Evolutionary conservation across 2,888 invertebrate species (phyloP).

Genomic region (Paralinhomoeus sp.): DNA sequence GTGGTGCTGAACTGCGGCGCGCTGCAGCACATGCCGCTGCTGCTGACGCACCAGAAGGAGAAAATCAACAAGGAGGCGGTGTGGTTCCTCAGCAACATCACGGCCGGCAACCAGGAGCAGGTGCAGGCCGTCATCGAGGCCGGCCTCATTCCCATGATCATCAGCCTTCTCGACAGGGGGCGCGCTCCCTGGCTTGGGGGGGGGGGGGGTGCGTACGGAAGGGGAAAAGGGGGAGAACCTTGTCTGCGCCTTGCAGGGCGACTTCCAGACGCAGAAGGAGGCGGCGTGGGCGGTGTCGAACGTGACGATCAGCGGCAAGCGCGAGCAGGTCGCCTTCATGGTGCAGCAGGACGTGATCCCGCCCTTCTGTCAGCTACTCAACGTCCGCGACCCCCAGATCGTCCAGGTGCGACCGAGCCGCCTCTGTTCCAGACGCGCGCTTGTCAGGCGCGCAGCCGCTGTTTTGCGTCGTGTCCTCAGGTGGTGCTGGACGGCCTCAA

Average conservation of each 20-base stretch:
- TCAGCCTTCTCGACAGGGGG: conserved; percentile 58
- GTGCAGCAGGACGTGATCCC: conserved; percentile 73
- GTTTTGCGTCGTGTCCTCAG: conserved; percentile 36
- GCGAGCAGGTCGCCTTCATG: conserved; percentile 59
- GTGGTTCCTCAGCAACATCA: conserved; percentile 52
- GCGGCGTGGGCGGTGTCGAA: conserved; percentile 99
- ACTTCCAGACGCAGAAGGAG: conserved; percentile 98
- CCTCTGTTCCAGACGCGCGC: too few species aligned
- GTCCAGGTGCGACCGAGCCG: too few species aligned
- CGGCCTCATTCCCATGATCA: conserved; percentile 71
- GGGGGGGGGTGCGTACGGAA: neutral
- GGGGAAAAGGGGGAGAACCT: neutral
- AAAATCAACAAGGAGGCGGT: conserved; percentile 24
- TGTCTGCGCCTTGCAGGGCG: conserved; percentile 35
- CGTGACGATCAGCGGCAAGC: conserved; percentile 83
- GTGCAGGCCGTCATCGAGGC: conserved; percentile 82
- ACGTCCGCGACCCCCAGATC: conserved; percentile 75
- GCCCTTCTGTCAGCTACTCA: conserved; percentile 79
- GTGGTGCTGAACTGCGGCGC: conserved; percentile 85
- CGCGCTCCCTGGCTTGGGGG: conserved; percentile 5
- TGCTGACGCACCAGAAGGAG: conserved; percentile 46
- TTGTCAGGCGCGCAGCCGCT: neutral
- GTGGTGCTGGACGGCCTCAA: conserved; percentile 87
- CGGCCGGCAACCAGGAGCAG: conserved; percentile 90
- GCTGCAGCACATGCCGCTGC: conserved; percentile 67